These are phyloP conservation scores for Pagrus major DNA, from an alignment of 2,113 vertebrate genomes.

Conservation along the genomic window DNA sequence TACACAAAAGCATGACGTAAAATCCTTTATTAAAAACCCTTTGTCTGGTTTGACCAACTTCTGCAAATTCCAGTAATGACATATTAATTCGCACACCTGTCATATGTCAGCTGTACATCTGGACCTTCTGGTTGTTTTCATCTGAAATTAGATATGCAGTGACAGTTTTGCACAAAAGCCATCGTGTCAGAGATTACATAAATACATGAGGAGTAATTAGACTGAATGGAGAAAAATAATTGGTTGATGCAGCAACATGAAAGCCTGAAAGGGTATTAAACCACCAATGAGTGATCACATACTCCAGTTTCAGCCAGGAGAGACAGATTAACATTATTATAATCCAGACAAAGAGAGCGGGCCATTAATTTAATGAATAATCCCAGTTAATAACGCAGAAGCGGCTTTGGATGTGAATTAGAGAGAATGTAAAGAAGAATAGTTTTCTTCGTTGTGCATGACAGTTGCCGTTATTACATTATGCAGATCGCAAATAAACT, in stretches of 20 bases:
- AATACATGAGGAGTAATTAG: constrained; percentile 28
- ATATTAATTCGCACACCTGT: constrained; percentile 45
- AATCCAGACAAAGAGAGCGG: constrained; percentile 69
- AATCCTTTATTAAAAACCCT: constrained; percentile 29
- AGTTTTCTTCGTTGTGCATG: constrained; percentile 2
- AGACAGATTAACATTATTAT: constrained; percentile 62
- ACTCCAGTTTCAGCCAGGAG: constrained; percentile 32
- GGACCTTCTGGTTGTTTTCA: constrained; percentile 27
- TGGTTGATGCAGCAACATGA: constrained; percentile 10
- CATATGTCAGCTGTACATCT: constrained; percentile 31
- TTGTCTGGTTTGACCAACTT: constrained; percentile 28
- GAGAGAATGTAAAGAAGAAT: constrained; percentile 27
- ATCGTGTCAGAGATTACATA: constrained; percentile 40
- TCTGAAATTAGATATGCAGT: neutral
- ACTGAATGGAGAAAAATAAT: constrained; percentile 15
- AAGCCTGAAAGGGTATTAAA: neutral
- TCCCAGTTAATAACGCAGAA: constrained; percentile 43
- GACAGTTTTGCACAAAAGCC: neutral
- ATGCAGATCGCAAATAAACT: too few relatives aligned
- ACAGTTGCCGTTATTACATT: neutral
- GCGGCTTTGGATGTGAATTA: constrained; percentile 39
- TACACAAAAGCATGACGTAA: constrained; percentile 7
- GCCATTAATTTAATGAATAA: constrained; percentile 64
- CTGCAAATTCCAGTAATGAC: constrained; percentile 35
- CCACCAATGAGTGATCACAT: constrained; percentile 26